Percentiles rank a stretch among this genome's conserved stretches.
These are phyloP conservation scores for zebrafish (Danio rerio) DNA, from an alignment of 2,113 vertebrate species.

Conservation along the genomic window DNA sequence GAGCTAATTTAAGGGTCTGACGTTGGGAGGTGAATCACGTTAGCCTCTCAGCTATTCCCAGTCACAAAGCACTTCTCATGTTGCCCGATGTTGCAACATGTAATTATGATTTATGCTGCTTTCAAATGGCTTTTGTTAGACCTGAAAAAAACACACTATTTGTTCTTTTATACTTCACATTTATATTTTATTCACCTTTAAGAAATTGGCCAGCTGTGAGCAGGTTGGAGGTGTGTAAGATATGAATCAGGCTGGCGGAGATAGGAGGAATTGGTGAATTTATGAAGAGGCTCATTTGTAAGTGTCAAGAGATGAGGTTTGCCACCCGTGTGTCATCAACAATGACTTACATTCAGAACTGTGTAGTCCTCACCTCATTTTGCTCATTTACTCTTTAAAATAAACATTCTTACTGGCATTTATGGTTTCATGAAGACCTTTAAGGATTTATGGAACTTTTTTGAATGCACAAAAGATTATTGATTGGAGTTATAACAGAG, in stretches of 20 bases:
- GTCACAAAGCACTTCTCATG: constrained; percentile 46
- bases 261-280: neutral
- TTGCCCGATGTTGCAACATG: constrained; percentile 25
- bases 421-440: no score
- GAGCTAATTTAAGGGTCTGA: constrained; percentile 66
- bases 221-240: neutral
- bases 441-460: no score
- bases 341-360: neutral
- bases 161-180: neutral
- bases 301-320: neutral
- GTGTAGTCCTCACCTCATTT: neutral
- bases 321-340: neutral
- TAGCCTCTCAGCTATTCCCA: constrained; percentile 66
- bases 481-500: no score
- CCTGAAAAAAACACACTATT: neutral
- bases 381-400: neutral
- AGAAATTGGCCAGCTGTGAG: neutral
- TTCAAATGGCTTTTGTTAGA: neutral
- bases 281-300: constrained; percentile 1
- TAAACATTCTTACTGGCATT: no score
- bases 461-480: no score
- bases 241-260: neutral
- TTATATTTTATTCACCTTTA: neutral
- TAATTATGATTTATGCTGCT: constrained; percentile 31
- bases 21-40: constrained; percentile 58